phyloP scores from a whole-genome alignment of 2,888 invertebrate species.

The Dromius quadrimaculatus region DNA sequence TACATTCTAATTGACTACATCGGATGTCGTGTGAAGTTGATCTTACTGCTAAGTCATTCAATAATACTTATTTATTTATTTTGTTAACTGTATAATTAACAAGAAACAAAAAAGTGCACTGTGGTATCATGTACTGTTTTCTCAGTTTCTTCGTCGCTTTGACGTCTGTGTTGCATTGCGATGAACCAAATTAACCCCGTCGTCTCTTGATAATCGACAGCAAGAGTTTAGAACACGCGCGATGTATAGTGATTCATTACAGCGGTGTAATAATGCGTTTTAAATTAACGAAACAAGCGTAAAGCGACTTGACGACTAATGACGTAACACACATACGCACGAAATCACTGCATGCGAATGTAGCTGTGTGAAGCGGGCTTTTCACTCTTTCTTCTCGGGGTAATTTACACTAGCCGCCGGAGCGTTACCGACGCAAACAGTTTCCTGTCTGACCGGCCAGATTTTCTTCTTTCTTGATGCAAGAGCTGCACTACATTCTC shows the following conservation, averaged over 20 bases:
- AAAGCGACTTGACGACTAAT: conserved; percentile 48
- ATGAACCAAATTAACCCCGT: too few relatives aligned
- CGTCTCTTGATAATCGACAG: conserved; percentile 26
- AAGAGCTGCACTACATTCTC: conserved; percentile 14
- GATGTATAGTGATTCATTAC: conserved; percentile 44
- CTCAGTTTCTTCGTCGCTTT: too few relatives aligned
- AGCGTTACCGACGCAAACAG: conserved; percentile 41
- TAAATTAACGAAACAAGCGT: conserved; percentile 51
- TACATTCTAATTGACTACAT: conserved; percentile 28
- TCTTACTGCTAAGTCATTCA: too few relatives aligned
- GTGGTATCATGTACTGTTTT: too few relatives aligned
- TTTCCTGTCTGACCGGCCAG: conserved; percentile 41
- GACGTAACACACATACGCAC: conserved; percentile 40
- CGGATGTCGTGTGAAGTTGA: too few relatives aligned
- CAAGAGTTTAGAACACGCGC: conserved; percentile 7
- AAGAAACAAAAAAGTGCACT: too few relatives aligned
- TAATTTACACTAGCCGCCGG: conserved; percentile 42
- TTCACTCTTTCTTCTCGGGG: not conserved
- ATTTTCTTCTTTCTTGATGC: not conserved
- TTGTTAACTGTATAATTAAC: too few relatives aligned
- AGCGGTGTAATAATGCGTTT: conserved; percentile 48
- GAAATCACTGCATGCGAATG: conserved; percentile 26
- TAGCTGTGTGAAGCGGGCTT: conserved; percentile 30
- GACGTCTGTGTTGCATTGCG: too few relatives aligned
- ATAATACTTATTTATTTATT: too few relatives aligned